Evolutionary conservation across 2,797 vertebrate species (phyloP).

Genomic region (Arrhamphus sclerolepis): DNA sequence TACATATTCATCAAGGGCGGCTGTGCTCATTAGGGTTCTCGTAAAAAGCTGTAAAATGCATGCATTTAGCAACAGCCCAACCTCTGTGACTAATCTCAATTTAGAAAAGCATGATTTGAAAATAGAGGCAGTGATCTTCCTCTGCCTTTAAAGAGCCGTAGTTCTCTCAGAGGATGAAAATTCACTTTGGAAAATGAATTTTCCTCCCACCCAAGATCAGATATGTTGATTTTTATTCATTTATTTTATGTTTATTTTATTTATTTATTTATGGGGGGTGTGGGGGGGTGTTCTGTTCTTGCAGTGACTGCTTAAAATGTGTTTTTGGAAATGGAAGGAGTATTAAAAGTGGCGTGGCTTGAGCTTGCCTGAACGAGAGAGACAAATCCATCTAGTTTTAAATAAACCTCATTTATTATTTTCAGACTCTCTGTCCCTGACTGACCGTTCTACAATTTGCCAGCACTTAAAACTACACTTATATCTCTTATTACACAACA

Average conservation of each 20-base stretch:
- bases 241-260: background rate
- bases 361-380: constrained; percentile 11
- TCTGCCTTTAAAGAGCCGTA: constrained; percentile 39
- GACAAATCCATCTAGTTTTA: background rate
- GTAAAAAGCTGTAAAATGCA: constrained; percentile 26
- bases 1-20: constrained; percentile 25
- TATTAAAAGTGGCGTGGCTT: constrained; percentile 10
- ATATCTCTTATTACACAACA: constrained; percentile 47
- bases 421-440: constrained; percentile 17
- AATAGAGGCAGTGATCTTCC: constrained; percentile 37
- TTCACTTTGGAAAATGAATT: constrained; percentile 53
- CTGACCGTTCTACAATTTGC: constrained; percentile 6
- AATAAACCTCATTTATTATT: constrained; percentile 20
- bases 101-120: constrained; percentile 50
- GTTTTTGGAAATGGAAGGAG: constrained; percentile 30
- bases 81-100: constrained; percentile 61
- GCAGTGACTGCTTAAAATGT: background rate
- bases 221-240: constrained; percentile 68
- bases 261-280: too few species aligned
- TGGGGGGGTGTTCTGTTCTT: background rate
- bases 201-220: constrained; percentile 66
- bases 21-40: constrained; percentile 42
- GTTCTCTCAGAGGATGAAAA: constrained; percentile 38
- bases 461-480: constrained; percentile 38
- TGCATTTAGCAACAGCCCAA: constrained; percentile 42